Evolutionary conservation across 92 coral and sea anemone species (phyloP), one percentile per base, ranked within the genome.

Genomic region (Hydrozoanthus gracilis): DNA sequence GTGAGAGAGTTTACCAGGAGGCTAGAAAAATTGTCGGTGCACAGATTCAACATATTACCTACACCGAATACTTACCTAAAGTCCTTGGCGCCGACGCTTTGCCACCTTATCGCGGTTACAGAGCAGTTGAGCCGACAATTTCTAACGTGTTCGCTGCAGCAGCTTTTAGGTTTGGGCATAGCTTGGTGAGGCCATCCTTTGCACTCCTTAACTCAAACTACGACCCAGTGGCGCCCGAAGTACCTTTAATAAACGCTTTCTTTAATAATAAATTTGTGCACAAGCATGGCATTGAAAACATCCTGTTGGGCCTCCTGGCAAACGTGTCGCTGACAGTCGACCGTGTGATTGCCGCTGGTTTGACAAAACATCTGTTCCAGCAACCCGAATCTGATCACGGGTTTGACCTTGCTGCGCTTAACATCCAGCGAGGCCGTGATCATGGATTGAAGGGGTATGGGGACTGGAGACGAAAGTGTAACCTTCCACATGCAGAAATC

Each of bases 371-470:
- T 75, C 82, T 96, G 78, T 96, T 96, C 79, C 99, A 96, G 62
- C 99, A 96, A 69, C 99, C 99, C 4, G 98, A 92, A 60, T 95
- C 99, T 45, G 93, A 92, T 10, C 98, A 96, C 69, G 99, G 99
- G 7, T 96, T 96, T 75, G 99, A 96, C 78, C 77, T 96, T 46
- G 98, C 97, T 44, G 98, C 99, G 72, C 90, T 96, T 78, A 96
- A 96, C 83, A 95, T 96, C 46, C 99, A 96, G 65, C 93, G 99
- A 70, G 98, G 99, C 47, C 95, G 99, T 54, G 99, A 96, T 54
- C 99, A 96, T 72, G 99, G 99, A 4, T 87, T 96, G 2, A 98
- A 97, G 3, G 99, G 99, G 14, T 96, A 96, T 88, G 99, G 99
- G 7, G 96, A 90, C 71, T 96, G 99, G 99, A 93, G 99, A 87